A percentile compares a stretch with the other conserved stretches of the same genome.
These are phyloP conservation scores for Embiotoca jacksoni DNA, from an alignment of 2,113 vertebrate species.

Conservation along the genomic window DNA sequence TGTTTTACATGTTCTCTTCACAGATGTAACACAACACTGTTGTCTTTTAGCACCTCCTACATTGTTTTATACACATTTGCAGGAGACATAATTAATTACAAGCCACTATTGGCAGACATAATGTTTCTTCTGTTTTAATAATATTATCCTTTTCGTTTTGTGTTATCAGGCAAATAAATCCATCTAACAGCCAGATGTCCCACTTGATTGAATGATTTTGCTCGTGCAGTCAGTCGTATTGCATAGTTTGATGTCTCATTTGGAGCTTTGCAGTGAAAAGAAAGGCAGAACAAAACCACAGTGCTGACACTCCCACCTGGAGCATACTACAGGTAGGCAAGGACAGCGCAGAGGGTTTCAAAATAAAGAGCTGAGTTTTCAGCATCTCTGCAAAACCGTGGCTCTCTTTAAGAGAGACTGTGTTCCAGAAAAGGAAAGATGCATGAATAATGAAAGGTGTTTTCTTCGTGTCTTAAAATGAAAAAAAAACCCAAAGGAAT, in stretches of 20 bases:
- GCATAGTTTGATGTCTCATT: slow-evolving; percentile 8
- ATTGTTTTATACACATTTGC: slow-evolving; percentile 4
- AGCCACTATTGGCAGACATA: background rate
- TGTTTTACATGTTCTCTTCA: slow-evolving; percentile 22
- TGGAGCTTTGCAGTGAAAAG: slow-evolving; percentile 20
- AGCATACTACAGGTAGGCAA: slow-evolving; percentile 20
- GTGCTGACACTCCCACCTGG: slow-evolving; percentile 37
- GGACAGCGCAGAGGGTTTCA: background rate
- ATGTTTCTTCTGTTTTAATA: slow-evolving; percentile 5
- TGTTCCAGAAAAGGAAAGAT: slow-evolving; percentile 47
- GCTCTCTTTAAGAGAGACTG: slow-evolving; percentile 27
- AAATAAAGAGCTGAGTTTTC: background rate
- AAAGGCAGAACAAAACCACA: slow-evolving; percentile 26
- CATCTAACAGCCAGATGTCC: slow-evolving; percentile 1
- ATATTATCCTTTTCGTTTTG: background rate
- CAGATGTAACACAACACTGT: background rate
- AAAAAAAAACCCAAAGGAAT: slow-evolving; percentile 5
- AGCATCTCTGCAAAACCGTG: slow-evolving; percentile 16
- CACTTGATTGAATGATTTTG: slow-evolving; percentile 11
- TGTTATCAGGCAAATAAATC: background rate
- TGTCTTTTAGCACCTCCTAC: background rate
- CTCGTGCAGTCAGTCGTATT: slow-evolving; percentile 13
- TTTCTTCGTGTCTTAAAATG: slow-evolving; percentile 38
- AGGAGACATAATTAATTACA: slow-evolving; percentile 2
- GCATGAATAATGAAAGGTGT: slow-evolving; percentile 70